Conservation (phyloP, 2,113 vertebrate species). For the Mola mola region DNA sequence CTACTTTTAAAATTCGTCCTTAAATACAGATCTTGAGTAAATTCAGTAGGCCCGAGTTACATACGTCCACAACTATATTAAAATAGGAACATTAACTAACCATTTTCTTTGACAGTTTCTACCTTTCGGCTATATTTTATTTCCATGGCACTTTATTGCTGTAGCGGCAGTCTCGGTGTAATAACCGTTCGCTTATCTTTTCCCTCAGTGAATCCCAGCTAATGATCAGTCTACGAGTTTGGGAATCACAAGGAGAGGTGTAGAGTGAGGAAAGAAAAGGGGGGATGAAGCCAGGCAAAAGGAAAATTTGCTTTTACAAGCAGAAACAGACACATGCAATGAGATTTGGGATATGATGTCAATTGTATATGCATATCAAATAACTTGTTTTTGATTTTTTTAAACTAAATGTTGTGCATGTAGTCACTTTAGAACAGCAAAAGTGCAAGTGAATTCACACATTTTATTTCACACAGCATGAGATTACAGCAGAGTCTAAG, state of each 20-base stretch:
- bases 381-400: too few relatives aligned
- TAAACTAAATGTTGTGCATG: too few relatives aligned
- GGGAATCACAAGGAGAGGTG: constrained; percentile 45
- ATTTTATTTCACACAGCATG: background rate
- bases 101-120: too few relatives aligned
- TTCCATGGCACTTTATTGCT: constrained; percentile 30
- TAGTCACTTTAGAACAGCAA: too few relatives aligned
- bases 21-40: too few relatives aligned
- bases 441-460: too few relatives aligned
- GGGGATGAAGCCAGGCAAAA: constrained; percentile 7
- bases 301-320: background rate
- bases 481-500: background rate
- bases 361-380: background rate
- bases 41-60: too few relatives aligned
- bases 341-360: background rate
- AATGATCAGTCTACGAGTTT: constrained; percentile 50
- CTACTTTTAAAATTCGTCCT: too few relatives aligned
- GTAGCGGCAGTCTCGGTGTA: constrained; percentile 12
- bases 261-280: background rate
- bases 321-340: background rate
- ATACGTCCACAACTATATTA: too few relatives aligned
- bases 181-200: constrained; percentile 51
- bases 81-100: too few relatives aligned
- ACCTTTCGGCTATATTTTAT: too few relatives aligned
- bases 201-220: constrained; percentile 52